phyloP scores from a whole-genome alignment of 2,797 vertebrate genomes.

The Avahi laniger region DNA sequence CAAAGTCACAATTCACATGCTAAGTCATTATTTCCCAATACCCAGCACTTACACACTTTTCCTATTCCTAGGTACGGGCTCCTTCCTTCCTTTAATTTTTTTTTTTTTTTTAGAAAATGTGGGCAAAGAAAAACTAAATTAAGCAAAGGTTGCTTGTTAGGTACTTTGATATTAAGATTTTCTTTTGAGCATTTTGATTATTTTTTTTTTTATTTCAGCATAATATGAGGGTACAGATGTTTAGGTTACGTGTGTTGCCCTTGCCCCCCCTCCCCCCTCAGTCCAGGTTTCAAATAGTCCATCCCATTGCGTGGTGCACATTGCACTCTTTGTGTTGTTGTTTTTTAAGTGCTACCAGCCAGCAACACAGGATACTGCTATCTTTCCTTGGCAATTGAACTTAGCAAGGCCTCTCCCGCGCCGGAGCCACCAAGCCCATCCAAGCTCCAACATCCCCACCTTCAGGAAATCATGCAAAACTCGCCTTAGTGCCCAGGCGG shows the following conservation, averaged over 20 bases:
- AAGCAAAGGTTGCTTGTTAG: no score
- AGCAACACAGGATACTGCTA: neutral
- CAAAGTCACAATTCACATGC: neutral
- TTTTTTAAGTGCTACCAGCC: neutral
- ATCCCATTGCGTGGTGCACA: no score
- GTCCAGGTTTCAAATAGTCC: no score
- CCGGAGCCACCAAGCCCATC: neutral
- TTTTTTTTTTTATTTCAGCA: no score
- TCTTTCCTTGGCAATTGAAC: neutral
- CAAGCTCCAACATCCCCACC: conserved; percentile 78
- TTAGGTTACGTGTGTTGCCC: no score
- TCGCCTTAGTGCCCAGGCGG: neutral
- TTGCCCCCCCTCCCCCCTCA: no score
- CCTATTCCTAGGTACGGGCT: neutral
- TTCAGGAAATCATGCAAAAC: conserved; percentile 74
- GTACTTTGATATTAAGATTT: no score
- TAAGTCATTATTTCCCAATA: neutral
- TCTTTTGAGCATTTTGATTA: no score
- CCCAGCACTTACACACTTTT: neutral
- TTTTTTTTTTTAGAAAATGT: no score
- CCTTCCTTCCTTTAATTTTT: accelerated
- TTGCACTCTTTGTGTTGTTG: no score
- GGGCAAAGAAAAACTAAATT: no score
- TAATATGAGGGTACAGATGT: no score
- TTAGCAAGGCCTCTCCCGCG: neutral